Evolutionary conservation across 2,888 invertebrate genomes (phyloP), one percentile per base, ranked within the genome.

Genomic region (Andrena marginata): DNA sequence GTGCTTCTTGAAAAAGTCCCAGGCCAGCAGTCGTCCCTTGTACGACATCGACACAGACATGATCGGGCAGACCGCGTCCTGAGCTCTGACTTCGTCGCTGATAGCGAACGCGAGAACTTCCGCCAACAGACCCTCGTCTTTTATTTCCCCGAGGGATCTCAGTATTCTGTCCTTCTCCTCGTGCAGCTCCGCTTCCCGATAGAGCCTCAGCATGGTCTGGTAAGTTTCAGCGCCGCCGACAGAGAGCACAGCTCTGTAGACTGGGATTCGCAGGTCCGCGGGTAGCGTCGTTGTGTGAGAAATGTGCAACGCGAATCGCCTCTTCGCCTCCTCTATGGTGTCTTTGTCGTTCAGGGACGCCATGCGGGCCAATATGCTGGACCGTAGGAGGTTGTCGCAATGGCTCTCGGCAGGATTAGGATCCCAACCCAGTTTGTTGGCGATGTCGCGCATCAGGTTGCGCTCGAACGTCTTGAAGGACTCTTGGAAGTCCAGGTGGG

Each of bases 101-200:
- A 97, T 96, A 6, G 98, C 96, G 93, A 98, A 98, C 76, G 97
- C 95, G 29, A 98, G 95, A 62, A 98, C 98, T 90, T 96, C 96
- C 67, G 95, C 95, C 78, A 98, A 95, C 77, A 98, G 94, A 31
- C 94, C 95, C 16, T 96, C 95, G 93, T 98, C 96, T 83, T 95
- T 95, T 73, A 97, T 96, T 59, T 97, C 96, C 49, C 99, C 99
- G 74, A 99, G 95, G 5, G 98, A 96, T 80, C 97, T 95, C 77
- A 97, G 96, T 91, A 99, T 97, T 91, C 99, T 96, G 93, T 98
- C 98, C 94, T 98, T 98, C 94, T 99, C 99, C 94, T 99, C 99
- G 91, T 98, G 98, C 87, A 98, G 95, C 94, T 98, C 98, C 6
- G 97, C 96, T 65, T 97, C 96, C 87, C 97, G 96, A 94, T 98